A percentile compares a stretch with the other conserved stretches of the same genome.
phyloP scores from a whole-genome alignment of 1,140 invertebrate species.

The Parasteatoda tepidariorum region DNA sequence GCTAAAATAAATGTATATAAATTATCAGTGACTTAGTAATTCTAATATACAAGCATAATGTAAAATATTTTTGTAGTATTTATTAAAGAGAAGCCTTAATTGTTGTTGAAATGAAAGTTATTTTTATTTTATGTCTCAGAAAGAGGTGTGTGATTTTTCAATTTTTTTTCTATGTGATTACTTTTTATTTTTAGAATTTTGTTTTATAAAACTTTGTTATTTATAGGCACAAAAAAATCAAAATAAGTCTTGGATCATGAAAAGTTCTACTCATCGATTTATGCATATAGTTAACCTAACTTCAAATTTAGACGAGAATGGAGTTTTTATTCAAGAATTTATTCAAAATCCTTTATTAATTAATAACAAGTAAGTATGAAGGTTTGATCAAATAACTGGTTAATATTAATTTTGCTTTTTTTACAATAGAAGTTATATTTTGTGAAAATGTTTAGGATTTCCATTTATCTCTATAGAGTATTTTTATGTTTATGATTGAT shows the following conservation, averaged over 20 bases:
- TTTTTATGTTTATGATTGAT: neutral
- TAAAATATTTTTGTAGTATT: neutral
- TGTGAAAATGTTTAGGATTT: neutral
- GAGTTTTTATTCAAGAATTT: constrained; percentile 92
- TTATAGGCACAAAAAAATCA: constrained; percentile 75
- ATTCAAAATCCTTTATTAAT: constrained; percentile 78
- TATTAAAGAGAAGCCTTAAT: neutral
- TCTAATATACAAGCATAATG: too few relatives aligned
- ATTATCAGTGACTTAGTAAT: too few relatives aligned
- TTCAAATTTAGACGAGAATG: constrained; percentile 78
- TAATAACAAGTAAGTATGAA: constrained; percentile 68
- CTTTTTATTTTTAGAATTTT: neutral
- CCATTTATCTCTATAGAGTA: neutral
- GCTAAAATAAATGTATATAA: too few relatives aligned
- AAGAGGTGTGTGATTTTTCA: neutral
- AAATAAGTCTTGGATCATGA: constrained; percentile 86
- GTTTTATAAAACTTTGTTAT: too few relatives aligned
- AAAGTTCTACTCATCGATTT: constrained; percentile 91
- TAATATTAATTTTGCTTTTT: neutral
- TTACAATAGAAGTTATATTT: neutral
- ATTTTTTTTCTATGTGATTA: neutral
- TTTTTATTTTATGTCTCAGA: neutral
- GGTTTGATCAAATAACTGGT: neutral
- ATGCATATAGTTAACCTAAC: constrained; percentile 79
- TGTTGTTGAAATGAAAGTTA: neutral